These are phyloP conservation scores for Oxyscelio sp. DNA, from an alignment of 2,888 invertebrate species.

Conservation along the genomic window DNA sequence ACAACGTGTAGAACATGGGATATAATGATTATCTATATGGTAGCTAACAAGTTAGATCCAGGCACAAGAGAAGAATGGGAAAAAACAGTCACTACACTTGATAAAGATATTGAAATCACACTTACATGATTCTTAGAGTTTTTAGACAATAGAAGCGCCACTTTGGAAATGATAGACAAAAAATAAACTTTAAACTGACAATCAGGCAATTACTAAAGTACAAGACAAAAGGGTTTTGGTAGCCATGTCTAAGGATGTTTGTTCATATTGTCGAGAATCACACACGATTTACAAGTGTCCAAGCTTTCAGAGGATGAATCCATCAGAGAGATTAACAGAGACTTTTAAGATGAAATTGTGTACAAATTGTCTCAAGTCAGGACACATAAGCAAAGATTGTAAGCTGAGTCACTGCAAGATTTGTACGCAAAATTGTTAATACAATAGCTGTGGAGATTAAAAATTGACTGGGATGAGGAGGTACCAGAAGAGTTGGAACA, in stretches of 20 bases:
- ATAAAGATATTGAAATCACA: background rate
- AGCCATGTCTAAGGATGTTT: background rate
- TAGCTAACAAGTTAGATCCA: slow-evolving; percentile 14
- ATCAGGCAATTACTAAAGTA: background rate
- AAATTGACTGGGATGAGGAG: too few relatives aligned
- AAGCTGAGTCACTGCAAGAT: background rate
- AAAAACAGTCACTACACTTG: background rate
- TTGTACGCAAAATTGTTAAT: too few relatives aligned
- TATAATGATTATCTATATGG: slow-evolving; percentile 17
- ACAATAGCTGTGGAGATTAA: too few relatives aligned
- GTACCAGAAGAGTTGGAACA: too few relatives aligned
- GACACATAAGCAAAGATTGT: slow-evolving; percentile 5
- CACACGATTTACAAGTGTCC: slow-evolving; percentile 8
- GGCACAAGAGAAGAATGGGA: slow-evolving; percentile 38
- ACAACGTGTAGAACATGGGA: slow-evolving; percentile 28
- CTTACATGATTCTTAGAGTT: slow-evolving; percentile 13
- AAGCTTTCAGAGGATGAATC: background rate
- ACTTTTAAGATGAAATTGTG: slow-evolving; percentile 3
- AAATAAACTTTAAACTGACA: background rate
- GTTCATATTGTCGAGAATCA: background rate
- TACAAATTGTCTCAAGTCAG: slow-evolving; percentile 1
- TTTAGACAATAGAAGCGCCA: slow-evolving; percentile 16
- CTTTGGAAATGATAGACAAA: slow-evolving; percentile 17
- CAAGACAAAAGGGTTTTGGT: background rate
- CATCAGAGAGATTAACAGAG: background rate